Percentiles rank a stretch among this genome's conserved stretches.
phyloP scores from a whole-genome alignment of 1,140 invertebrate genomes.

The Temnothorax curvispinosus region DNA sequence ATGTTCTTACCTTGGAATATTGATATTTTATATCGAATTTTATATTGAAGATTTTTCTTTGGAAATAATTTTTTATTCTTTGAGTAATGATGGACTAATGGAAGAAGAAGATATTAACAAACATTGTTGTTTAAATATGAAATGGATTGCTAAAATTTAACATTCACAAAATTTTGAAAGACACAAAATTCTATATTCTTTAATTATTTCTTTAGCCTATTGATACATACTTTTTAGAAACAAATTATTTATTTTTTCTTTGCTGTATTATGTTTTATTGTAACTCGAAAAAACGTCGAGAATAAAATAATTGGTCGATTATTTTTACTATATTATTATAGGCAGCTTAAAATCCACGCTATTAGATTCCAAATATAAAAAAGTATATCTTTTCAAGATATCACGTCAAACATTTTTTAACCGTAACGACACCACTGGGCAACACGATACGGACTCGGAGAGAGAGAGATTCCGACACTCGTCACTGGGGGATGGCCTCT shows the following conservation, averaged over 20 bases:
- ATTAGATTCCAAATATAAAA: neutral
- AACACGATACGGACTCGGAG: neutral
- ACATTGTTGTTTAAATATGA: neutral
- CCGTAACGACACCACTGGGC: neutral
- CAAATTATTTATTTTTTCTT: neutral
- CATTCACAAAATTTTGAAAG: neutral
- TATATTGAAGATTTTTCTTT: neutral
- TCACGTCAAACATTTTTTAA: constrained; percentile 6
- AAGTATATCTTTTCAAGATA: neutral
- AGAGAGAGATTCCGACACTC: constrained; percentile 37
- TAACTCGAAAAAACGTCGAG: neutral
- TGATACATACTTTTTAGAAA: neutral
- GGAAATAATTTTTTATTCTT: neutral
- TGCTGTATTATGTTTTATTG: neutral
- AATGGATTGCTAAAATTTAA: neutral
- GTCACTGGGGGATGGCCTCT: constrained; percentile 43
- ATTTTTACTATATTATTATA: neutral
- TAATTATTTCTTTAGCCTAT: neutral
- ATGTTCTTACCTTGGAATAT: neutral
- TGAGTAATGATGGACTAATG: neutral
- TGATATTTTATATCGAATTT: neutral
- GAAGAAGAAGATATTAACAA: neutral
- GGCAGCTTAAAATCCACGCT: neutral
- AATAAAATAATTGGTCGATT: neutral
- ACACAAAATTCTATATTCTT: neutral